Evolutionary conservation across 2,888 invertebrate genomes (phyloP).

Genomic region (Drosophila engyochracea): DNA sequence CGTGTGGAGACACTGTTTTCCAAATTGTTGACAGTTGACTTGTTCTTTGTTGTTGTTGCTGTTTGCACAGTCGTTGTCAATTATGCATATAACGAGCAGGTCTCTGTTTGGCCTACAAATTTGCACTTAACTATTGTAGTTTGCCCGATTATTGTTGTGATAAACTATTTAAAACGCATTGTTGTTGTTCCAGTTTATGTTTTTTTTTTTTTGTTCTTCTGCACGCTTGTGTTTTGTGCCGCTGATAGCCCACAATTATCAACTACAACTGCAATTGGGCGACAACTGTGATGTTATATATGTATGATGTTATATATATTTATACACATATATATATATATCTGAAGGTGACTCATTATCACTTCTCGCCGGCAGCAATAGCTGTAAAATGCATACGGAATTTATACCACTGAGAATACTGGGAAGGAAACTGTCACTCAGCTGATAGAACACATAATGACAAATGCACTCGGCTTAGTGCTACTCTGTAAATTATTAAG

Average conservation of each 20-base stretch:
- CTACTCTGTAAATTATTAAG: constrained; percentile 15
- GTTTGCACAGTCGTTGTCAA: constrained; percentile 32
- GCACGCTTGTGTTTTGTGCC: constrained; percentile 32
- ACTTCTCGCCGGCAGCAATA: constrained; percentile 13
- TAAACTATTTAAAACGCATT: constrained; percentile 45
- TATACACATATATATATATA: background rate
- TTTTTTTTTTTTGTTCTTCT: constrained; percentile 23
- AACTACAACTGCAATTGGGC: constrained; percentile 45
- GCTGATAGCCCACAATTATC: constrained; percentile 68
- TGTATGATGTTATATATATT: background rate
- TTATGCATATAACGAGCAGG: constrained; percentile 41
- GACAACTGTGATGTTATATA: constrained; percentile 55
- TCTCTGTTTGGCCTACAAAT: constrained; percentile 54
- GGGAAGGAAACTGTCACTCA: constrained; percentile 31
- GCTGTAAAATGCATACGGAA: constrained; percentile 49
- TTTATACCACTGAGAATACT: constrained; percentile 35
- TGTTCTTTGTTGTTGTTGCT: background rate
- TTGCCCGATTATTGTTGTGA: constrained; percentile 27
- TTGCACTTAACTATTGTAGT: constrained; percentile 34
- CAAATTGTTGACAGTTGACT: constrained; percentile 23
- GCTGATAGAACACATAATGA: constrained; percentile 35
- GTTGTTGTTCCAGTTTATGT: constrained; percentile 9
- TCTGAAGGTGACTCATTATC: constrained; percentile 59
- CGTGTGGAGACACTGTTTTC: constrained; percentile 23
- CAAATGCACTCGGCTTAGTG: background rate